Percentiles rank a stretch among this genome's conserved stretches.
Evolutionary conservation across 2,888 invertebrate genomes (phyloP).

Genomic region (Drosophila limbata): DNA sequence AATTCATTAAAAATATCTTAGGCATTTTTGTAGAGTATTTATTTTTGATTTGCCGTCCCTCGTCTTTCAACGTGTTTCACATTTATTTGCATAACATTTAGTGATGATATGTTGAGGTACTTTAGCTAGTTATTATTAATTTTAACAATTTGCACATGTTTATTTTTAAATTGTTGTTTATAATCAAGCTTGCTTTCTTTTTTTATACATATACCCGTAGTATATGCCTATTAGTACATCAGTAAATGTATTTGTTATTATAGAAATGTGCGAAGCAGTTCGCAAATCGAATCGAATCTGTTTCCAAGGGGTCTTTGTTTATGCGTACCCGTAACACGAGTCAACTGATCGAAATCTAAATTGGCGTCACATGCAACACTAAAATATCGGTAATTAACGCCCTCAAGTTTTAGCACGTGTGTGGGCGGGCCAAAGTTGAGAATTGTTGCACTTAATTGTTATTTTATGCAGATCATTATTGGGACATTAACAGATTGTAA

Average conservation of each 20-base stretch:
- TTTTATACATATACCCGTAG: background rate
- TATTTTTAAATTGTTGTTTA: conserved; percentile 63
- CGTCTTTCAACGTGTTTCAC: conserved; percentile 12
- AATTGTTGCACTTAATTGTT: conserved; percentile 17
- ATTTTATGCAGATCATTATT: conserved; percentile 40
- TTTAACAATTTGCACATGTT: conserved; percentile 70
- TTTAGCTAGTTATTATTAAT: conserved; percentile 55
- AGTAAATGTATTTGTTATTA: conserved; percentile 23
- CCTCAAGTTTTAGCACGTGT: conserved; percentile 56
- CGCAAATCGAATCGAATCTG: background rate
- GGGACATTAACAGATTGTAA: conserved; percentile 44
- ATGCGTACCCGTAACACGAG: conserved; percentile 55
- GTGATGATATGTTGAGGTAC: conserved; percentile 33
- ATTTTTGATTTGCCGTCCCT: conserved; percentile 18
- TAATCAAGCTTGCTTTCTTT: conserved; percentile 37
- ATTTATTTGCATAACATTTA: conserved; percentile 57
- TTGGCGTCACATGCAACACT: conserved; percentile 36
- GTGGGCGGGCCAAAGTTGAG: conserved; percentile 53
- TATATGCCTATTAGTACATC: conserved; percentile 25
- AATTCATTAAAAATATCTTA: background rate
- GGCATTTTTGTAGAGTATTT: conserved; percentile 1
- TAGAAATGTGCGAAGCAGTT: conserved; percentile 39
- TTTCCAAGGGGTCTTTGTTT: conserved; percentile 31
- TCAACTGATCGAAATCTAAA: conserved; percentile 63
- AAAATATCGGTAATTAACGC: conserved; percentile 52